Base-by-base conservation (phyloP, 2,113 vertebrate species). In the Xenus cinereus region DNA sequence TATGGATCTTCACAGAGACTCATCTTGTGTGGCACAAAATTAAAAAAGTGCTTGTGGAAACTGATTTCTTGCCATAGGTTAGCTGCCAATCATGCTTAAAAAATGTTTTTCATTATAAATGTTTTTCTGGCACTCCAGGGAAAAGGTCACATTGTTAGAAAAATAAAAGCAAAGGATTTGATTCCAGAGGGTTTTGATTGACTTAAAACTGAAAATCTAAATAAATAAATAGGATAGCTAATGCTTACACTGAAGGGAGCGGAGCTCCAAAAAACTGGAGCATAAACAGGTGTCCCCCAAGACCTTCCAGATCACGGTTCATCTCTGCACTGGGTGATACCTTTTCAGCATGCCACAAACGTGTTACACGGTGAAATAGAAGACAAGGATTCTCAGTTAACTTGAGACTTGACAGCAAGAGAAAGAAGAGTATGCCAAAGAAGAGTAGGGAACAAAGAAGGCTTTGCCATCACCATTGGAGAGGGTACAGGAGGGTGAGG, bases 61-160 rank as follows among this genome's bases (percentile, higher is more conserved):
- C 39, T n/a, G 33, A 90, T 92, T 95, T 90, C 39, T 94, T 93
- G 64, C 85, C 56, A 95, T 68, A 88, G 82, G 79, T 96, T 86
- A 90, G 59, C 85, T 96, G 92, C 43, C 95, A 95, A 78, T 93
- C 90, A 94, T 88, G 59, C 60, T 93, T 92, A 27, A 51, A 89
- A 91, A 66, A 4, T 6, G 37, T 73, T 90, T 95, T 88, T 94
- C 81, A 85, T 94, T 60, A 76, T 66, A 96, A 93, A 72, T 51
- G 17, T 30, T 87, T 43, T 79, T 64, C 48, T 76, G 35, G 2
- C 50, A 85, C 54, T 91, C 78, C 37, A 15, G 27, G 45, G 50
- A 8, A 71, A 54, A 83, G 51, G 43, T 68, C 54, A 60, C 46
- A 24, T 66, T 89, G 59, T 43, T 57, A 81, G 79, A 90, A 85